These are phyloP conservation scores for Cyanistes caeruleus DNA, from an alignment of 2,113 vertebrate species.

Conservation along the genomic window DNA sequence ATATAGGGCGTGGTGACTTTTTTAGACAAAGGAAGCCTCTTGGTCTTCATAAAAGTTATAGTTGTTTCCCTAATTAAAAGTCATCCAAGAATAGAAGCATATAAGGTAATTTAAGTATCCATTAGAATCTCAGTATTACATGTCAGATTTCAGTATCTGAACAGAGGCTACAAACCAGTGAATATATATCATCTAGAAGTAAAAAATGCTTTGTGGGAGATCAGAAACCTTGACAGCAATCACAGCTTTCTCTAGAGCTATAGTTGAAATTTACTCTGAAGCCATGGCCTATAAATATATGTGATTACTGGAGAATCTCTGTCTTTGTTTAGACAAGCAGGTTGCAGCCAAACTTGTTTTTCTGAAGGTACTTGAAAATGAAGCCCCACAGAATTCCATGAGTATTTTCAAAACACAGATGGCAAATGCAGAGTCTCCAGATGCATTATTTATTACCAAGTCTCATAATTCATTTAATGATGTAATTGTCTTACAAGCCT, in stretches of 20 bases:
- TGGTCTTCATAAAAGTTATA: not conserved
- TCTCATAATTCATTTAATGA: constrained; percentile 25
- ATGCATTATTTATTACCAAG: constrained; percentile 23
- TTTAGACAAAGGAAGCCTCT: constrained; percentile 4
- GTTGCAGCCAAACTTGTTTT: not conserved
- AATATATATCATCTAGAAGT: not conserved
- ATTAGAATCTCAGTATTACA: not conserved
- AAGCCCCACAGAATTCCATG: not conserved
- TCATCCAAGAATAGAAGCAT: not conserved
- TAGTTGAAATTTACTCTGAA: not conserved
- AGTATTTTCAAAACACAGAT: not conserved
- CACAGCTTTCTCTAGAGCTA: not conserved
- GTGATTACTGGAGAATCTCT: not conserved
- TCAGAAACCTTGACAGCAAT: not conserved
- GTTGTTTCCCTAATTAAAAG: not conserved
- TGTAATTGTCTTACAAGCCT: constrained; percentile 26
- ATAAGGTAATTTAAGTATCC: not conserved
- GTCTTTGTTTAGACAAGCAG: not conserved
- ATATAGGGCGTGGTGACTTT: not conserved
- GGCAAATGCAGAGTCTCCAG: not conserved
- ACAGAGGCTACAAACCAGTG: not conserved
- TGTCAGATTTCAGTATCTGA: not conserved
- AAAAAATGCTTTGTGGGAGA: not conserved
- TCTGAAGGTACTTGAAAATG: accelerated
- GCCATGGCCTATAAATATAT: not conserved